Base-by-base conservation (phyloP, 2,797 vertebrate species). In the Enoplosus armatus region DNA sequence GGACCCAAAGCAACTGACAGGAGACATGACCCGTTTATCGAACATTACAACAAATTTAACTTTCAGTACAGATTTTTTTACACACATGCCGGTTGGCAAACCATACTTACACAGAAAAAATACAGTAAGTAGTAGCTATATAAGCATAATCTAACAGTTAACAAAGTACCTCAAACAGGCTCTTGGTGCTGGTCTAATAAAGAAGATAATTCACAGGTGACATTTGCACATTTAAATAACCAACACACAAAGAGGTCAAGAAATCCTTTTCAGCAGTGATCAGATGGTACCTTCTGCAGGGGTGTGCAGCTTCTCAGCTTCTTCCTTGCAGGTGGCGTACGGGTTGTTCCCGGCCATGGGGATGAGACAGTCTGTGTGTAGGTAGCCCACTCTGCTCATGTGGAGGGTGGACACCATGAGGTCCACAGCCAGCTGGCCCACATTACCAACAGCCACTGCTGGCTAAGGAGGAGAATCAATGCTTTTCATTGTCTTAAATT, bases 271-370 rank as follows among this genome's bases (percentile, higher is more conserved):
- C 31, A 15, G 37, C 54, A 20, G 39, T 4, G 48, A 33, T 60
- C 12, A 18, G 15, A 2, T 0, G 90, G 1, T 83, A 98, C 98
- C 97, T 96, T 99, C 98, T 83, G 97, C 96, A 54, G 97, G 96
- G 70, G 95, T 97, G 91, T 97, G 96, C 69, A 99, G 93, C 79
- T 97, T 96, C 3, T 88, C 27, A 0, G 95, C 89, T 48, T 97
- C 95, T 37, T 96, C 96, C 58, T 94, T 92, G 65, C 93, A 89
- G 66, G 94, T 95, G 83, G 95, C 89, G 84, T 98, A 99, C 0
- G 98, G 98, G 90, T 98, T 97, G 91, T 97, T 99, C 53, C 98
- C 98, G 54, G 95, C 96, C 96, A 99, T 97, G 0, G 98, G 98
- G 76, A 98, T 95, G 67, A 99, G 95, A 82, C 98, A 98, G 86